Base-by-base conservation (phyloP, 1,140 invertebrate species). In the Orchestia grillus region DNA sequence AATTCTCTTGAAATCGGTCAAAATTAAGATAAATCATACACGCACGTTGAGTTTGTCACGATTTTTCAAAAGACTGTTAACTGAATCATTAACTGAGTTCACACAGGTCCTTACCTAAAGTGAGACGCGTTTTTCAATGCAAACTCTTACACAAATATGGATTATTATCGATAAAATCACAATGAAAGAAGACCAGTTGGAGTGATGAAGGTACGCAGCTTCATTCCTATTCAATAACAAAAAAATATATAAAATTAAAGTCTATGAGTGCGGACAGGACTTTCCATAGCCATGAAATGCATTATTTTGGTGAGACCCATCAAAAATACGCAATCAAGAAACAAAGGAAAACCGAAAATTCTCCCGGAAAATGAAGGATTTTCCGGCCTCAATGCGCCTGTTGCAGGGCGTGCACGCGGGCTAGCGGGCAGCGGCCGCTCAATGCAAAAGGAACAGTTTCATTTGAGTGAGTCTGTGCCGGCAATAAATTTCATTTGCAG, bases 401-500 rank as follows among this genome's bases (percentile, higher is more conserved):
- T 28, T 77, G 62, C 62, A 77, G 47, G 19, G 11, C 62, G 28
- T 28, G 28, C 11, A 77, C 28, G 11, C 62, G 11, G n/a, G 28
- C 62, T 8, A 8, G 62, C 1, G 28, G 1, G 28, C 62, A 15
- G 62, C 36, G 62, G 62, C 62, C 11, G 62, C 36, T 77, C 62
- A 19, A 77, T 77, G 62, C 62, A 77, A 77, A 77, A 77, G 62
- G 62, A 28, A 36, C 62, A 77, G 62, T 77, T 77, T 77, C 62
- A 77, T 77, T 77, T 36, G 62, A 77, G 62, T 77, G 62, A 77
- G 62, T 77, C 62, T 77, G 62, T 77, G 11, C 62, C 15, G 28
- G 62, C 62, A 77, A 77, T 77, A 77, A 77, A 77, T 77, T 77
- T 77, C 62, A 77, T 77, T 77, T 77, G 62, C 62, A 77, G 62